phyloP scores from a whole-genome alignment of 2,113 vertebrate species.

The Sinocyclocheilus grahami region DNA sequence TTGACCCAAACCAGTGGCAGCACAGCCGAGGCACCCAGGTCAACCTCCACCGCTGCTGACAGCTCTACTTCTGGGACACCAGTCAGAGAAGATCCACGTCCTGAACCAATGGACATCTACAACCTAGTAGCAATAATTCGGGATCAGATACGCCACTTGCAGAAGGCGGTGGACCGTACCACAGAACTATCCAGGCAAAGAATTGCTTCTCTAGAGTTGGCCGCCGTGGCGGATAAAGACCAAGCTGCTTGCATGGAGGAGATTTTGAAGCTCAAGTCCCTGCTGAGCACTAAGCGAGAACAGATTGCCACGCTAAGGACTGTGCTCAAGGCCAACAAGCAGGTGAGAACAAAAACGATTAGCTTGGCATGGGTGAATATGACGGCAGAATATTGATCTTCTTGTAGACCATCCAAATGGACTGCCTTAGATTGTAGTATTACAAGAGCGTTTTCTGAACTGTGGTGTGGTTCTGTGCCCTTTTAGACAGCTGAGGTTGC shows the following conservation, averaged over 20 bases:
- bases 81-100: conserved; percentile 69
- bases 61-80: conserved; percentile 66
- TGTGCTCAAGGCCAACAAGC: conserved; percentile 98
- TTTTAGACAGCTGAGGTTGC: conserved; percentile 93
- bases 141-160: conserved; percentile 95
- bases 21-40: conserved; percentile 71
- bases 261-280: conserved; percentile 95
- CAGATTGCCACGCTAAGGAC: conserved; percentile 97
- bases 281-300: conserved; percentile 96
- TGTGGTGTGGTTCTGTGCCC: neutral
- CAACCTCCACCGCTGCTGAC: conserved; percentile 69
- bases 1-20: neutral
- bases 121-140: conserved; percentile 95
- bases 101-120: conserved; percentile 90
- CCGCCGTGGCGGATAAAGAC: conserved; percentile 88
- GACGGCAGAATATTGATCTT: too few relatives aligned
- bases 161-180: conserved; percentile 93
- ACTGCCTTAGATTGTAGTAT: too few relatives aligned
- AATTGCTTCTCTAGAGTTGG: conserved; percentile 89
- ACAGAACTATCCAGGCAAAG: conserved; percentile 91
- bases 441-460: neutral
- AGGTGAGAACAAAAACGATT: conserved; percentile 74
- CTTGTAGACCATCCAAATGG: too few relatives aligned
- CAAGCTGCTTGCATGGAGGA: conserved; percentile 94
- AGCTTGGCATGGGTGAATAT: too few relatives aligned